Conservation (phyloP, 2,797 vertebrate species). For the Anguilla megastoma region DNA sequence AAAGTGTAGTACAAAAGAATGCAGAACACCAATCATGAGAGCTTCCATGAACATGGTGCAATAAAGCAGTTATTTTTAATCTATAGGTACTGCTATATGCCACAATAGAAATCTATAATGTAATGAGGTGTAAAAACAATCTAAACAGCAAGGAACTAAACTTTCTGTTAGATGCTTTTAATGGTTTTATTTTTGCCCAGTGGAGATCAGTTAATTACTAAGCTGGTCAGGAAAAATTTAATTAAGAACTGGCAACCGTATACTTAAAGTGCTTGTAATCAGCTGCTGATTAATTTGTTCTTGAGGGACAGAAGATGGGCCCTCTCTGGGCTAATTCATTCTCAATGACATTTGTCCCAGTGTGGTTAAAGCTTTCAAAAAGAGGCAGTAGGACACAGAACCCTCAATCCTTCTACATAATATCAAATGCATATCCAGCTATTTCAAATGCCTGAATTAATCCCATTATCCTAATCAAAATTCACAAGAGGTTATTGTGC, state of each 20-base stretch:
- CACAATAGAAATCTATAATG: background rate
- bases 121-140: background rate
- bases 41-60: too few relatives aligned
- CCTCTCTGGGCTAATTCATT: conserved; percentile 28
- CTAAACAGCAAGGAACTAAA: background rate
- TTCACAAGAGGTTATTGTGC: background rate
- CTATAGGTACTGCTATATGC: background rate
- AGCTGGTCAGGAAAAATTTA: conserved; percentile 44
- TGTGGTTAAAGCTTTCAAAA: conserved; percentile 22
- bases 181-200: conserved; percentile 31
- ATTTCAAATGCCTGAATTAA: background rate
- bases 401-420: background rate
- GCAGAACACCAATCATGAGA: background rate
- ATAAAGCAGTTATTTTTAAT: background rate
- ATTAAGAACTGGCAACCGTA: conserved; percentile 36
- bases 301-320: conserved; percentile 31
- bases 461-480: background rate
- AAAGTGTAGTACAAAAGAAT: background rate
- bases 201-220: conserved; percentile 38
- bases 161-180: background rate
- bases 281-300: conserved; percentile 38
- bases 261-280: conserved; percentile 40
- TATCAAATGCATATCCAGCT: background rate
- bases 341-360: conserved; percentile 35
- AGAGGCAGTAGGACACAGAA: background rate